Base-by-base conservation (phyloP, 2,888 invertebrate species). In the Netelia virgata region DNA sequence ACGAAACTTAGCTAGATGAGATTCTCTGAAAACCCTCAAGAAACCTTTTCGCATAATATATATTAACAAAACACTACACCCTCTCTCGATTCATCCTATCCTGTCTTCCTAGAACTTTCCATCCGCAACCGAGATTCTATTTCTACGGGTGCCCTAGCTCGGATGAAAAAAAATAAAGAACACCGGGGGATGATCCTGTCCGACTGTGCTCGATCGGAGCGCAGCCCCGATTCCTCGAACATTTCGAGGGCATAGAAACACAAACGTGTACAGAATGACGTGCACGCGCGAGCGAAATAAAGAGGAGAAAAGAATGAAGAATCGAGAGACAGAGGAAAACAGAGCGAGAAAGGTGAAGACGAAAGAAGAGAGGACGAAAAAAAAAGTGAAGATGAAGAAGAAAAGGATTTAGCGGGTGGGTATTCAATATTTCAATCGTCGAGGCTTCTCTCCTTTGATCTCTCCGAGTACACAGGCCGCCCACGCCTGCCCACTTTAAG, bases 361-460 rank as follows among this genome's bases (percentile, higher is more conserved):
- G 64, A 77, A 83, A 76, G 76, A 61, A 11, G 53, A 47, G 80
- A 36, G 57, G 75, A 72, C 57, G 18, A 47, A 76, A 9, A 23
- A 63, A 14, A 64, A 69, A 57, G 55, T 63, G 64, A 61, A 74
- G 80, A 59, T 20, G 50, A 72, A 74, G 72, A 85, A 84, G 87
- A 88, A 87, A 88, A 88, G 89, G 88, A 88, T 88, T 88, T 87
- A 63, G 78, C 83, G 69, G 69, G 86, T 55, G 86, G 82, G 88
- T 86, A 89, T 89, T 89, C 88, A 90, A 90, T 89, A 90, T 90
- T 90, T 90, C 89, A 89, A 90, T 90, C 89, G 89, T 77, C 82
- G 86, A 87, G 87, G 81, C 86, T 86, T 47, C 83, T 78, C 83
- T 86, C 85, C 90, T 91, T 91, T 91, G 90, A 90, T 90, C 90